Base-by-base conservation (phyloP, 2,888 invertebrate species). In the Tanypteryx hageni region DNA sequence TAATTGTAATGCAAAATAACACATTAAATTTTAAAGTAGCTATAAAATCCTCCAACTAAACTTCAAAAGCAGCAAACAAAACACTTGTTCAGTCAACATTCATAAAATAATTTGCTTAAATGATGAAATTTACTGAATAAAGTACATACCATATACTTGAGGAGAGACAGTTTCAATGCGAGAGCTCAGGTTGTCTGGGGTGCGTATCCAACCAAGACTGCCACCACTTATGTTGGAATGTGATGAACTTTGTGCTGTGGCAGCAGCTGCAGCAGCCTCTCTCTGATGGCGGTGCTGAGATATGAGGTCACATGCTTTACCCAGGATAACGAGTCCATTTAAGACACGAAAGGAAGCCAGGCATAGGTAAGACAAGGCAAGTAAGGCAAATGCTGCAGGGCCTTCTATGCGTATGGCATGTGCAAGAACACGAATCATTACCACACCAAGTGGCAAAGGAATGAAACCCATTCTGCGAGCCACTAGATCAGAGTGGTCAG, bases 391-490 rank as follows among this genome's bases (percentile, higher is more conserved):
- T 10, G 98, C 97, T 2, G 97, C 97, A 31, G 97, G 95, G 95
- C 97, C 96, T 94, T 97, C 96, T 94, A 99, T 95, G 94, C 97
- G 96, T 89, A 99, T 96, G 0, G 98, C 98, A 94, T 98, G 98
- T 16, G 97, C 97, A 44, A 99, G 95, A 0, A 99, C 98, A 93
- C 99, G 97, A 3, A 98, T 97, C 94, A 99, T 97, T 22, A 99
- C 98, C 14, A 99, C 99, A 0, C 98, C 98, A 81, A 99, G 95
- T 0, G 99, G 99, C 94, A 99, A 96, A 0, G 99, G 99, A 94
- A 99, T 99, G 95, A 99, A 99, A 0, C 99, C 99, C 99, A 99
- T 99, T 92, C 99, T 96, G 10, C 99, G 96, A 0, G 99, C 99
- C 9, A 99, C 98, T 94, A 99, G 95, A 95, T 99, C 99, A 0